Evolutionary conservation across 2,888 invertebrate species (phyloP).

Genomic region (Parochlus steinenii): DNA sequence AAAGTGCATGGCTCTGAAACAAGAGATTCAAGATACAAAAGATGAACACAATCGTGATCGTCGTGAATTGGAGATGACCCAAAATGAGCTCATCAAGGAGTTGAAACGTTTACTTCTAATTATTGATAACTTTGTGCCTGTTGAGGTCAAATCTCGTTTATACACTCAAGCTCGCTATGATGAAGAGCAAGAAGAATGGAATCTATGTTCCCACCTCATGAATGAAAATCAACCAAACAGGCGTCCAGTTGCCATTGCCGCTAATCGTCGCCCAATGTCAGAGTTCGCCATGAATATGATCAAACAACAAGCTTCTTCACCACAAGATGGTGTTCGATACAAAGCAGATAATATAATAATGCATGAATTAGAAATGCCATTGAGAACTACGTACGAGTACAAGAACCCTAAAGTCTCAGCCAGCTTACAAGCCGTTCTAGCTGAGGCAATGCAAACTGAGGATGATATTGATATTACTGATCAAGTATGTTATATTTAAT

Average conservation of each 20-base stretch:
- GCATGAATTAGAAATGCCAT: slow-evolving; percentile 31
- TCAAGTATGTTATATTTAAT: slow-evolving; percentile 16
- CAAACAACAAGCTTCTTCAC: slow-evolving; percentile 22
- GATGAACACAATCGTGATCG: slow-evolving; percentile 85
- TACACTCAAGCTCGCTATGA: slow-evolving; percentile 59
- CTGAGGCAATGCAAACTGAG: slow-evolving; percentile 30
- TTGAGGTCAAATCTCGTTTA: slow-evolving; percentile 59
- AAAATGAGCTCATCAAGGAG: slow-evolving; percentile 81
- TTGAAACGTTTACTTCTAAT: slow-evolving; percentile 75
- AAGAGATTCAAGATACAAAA: slow-evolving; percentile 64
- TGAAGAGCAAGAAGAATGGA: slow-evolving; percentile 70
- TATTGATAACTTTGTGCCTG: slow-evolving; percentile 80
- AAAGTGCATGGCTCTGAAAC: slow-evolving; percentile 57
- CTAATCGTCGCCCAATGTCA: slow-evolving; percentile 44
- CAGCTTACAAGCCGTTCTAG: slow-evolving; percentile 29
- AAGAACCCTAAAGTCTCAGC: slow-evolving; percentile 30
- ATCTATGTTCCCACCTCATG: slow-evolving; percentile 27
- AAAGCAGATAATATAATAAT: slow-evolving; percentile 29
- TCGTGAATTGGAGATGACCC: slow-evolving; percentile 78
- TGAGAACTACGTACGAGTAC: slow-evolving; percentile 31
- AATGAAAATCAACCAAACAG: slow-evolving; percentile 28
- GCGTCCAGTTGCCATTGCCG: slow-evolving; percentile 47
- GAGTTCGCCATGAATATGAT: slow-evolving; percentile 36
- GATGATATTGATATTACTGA: slow-evolving; percentile 31
- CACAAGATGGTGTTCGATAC: slow-evolving; percentile 24